phyloP scores from a whole-genome alignment of 2,797 vertebrate species.

The Gorsachius magnificus region DNA sequence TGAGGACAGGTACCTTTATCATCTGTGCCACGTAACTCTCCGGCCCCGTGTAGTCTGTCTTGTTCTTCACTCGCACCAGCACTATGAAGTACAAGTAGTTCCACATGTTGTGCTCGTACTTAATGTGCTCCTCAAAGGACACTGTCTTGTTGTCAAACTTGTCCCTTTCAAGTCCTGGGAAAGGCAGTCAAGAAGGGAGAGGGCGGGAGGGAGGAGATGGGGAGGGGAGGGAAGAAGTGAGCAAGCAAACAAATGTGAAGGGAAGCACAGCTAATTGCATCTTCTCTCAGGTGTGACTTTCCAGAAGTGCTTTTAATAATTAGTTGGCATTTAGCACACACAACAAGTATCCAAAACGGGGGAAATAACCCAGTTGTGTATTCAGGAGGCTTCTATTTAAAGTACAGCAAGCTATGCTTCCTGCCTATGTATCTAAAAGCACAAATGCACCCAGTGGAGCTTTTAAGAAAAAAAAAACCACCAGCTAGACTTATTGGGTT shows the following conservation, averaged over 20 bases:
- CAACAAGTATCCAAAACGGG: not conserved
- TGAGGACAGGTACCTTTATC: slow-evolving; percentile 85
- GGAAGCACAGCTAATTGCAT: not conserved
- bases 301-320: not conserved
- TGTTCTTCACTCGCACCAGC: slow-evolving; percentile 92
- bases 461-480: not conserved
- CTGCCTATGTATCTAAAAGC: not conserved
- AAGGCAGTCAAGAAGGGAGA: not conserved
- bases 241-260: not conserved
- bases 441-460: not conserved
- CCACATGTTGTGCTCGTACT: slow-evolving; percentile 97
- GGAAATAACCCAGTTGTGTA: not conserved
- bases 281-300: not conserved
- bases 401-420: not conserved
- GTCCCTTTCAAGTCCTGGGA: slow-evolving; percentile 91
- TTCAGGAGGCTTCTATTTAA: not conserved
- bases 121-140: slow-evolving; percentile 96
- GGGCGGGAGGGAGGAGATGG: not conserved
- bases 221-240: not conserved
- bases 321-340: not conserved
- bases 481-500: not conserved
- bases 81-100: slow-evolving; percentile 98
- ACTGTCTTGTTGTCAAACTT: slow-evolving; percentile 99
- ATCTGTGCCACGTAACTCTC: slow-evolving; percentile 97
- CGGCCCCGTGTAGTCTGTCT: slow-evolving; percentile 94